These are phyloP conservation scores for Sarcophaga variegata DNA, from an alignment of 2,888 invertebrate species.

Conservation along the genomic window DNA sequence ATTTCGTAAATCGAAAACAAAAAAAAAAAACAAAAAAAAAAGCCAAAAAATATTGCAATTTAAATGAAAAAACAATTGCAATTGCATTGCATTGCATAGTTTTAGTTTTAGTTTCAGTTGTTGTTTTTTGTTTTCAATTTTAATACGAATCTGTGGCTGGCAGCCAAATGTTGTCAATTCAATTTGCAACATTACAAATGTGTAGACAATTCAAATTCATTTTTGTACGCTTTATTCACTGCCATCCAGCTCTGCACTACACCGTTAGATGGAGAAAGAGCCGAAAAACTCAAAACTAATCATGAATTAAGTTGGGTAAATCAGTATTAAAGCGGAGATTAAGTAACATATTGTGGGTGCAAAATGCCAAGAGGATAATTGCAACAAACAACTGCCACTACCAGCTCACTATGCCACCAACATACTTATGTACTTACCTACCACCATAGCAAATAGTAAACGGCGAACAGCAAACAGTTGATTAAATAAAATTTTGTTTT, in stretches of 20 bases:
- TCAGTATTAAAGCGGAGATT: slow-evolving; percentile 66
- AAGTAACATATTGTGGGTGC: slow-evolving; percentile 69
- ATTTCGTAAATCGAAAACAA: slow-evolving; percentile 37
- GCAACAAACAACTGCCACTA: slow-evolving; percentile 56
- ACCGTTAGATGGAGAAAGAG: neutral
- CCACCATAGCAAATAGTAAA: neutral
- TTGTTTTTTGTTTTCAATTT: slow-evolving; percentile 29
- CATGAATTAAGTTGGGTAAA: slow-evolving; percentile 62
- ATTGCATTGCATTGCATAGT: slow-evolving; percentile 37
- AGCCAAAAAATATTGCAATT: slow-evolving; percentile 52
- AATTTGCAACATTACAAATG: slow-evolving; percentile 68
- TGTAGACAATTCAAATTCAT: slow-evolving; percentile 55
- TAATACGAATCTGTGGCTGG: slow-evolving; percentile 52
- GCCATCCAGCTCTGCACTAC: neutral
- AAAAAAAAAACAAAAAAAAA: neutral
- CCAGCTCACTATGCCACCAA: slow-evolving; percentile 9
- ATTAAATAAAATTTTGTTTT: slow-evolving; percentile 57
- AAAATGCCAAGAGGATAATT: slow-evolving; percentile 69
- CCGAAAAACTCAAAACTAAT: slow-evolving; percentile 49
- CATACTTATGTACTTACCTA: neutral
- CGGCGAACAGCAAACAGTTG: slow-evolving; percentile 40
- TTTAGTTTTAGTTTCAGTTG: slow-evolving; percentile 16
- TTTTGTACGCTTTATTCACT: slow-evolving; percentile 41
- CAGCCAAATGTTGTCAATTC: slow-evolving; percentile 69
- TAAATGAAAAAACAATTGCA: slow-evolving; percentile 32